A percentile compares a stretch with the other conserved stretches of the same genome.
These are phyloP conservation scores for Adineta ricciae DNA, from an alignment of 2,888 invertebrate species.

Conservation along the genomic window DNA sequence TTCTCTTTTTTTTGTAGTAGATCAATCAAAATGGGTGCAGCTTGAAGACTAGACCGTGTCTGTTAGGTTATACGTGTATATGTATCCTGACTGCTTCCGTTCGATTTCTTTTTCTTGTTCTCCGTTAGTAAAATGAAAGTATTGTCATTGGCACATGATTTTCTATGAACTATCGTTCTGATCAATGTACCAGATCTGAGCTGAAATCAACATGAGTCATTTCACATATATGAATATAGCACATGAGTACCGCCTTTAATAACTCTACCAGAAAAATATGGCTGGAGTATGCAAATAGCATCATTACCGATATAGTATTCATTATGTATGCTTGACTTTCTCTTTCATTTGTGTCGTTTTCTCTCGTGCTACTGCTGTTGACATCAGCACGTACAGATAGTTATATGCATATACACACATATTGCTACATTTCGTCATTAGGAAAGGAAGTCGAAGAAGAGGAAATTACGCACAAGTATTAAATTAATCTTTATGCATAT, in stretches of 20 bases:
- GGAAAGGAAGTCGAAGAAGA: not conserved
- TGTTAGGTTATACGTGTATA: not conserved
- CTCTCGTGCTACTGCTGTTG: not conserved
- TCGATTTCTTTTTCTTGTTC: not conserved
- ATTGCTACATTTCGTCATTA: not conserved
- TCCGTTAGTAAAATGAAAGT: constrained; percentile 2
- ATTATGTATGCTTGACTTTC: not conserved
- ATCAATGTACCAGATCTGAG: not conserved
- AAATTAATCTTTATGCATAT: not conserved
- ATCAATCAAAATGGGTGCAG: not conserved
- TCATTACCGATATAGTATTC: not conserved
- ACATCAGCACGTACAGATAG: not conserved
- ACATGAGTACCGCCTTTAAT: too few relatives aligned
- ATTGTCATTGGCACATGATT: not conserved
- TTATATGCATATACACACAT: not conserved
- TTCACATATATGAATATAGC: too few relatives aligned
- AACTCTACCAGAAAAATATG: too few relatives aligned
- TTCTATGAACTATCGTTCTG: too few relatives aligned
- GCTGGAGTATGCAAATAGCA: not conserved
- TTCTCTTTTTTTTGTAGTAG: not conserved
- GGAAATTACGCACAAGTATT: not conserved
- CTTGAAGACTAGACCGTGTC: not conserved
- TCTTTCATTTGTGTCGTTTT: not conserved
- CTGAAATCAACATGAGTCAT: not conserved
- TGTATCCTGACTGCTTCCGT: not conserved